A percentile compares a stretch with the other conserved stretches of the same genome.
Evolutionary conservation across 2,888 invertebrate species (phyloP).

Genomic region (Spodoptera exigua): DNA sequence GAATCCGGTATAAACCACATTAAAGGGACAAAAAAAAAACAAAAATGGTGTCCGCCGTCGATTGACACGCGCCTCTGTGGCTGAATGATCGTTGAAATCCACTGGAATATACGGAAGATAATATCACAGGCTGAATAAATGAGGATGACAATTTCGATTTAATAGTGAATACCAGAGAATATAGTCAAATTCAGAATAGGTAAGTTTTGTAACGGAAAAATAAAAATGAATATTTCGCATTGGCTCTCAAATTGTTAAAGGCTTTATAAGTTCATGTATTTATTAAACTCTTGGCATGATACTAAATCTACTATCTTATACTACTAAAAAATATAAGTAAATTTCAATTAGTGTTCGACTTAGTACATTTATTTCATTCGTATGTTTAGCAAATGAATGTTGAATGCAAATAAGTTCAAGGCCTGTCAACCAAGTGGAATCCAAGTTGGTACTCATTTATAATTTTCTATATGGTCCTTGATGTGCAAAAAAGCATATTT

Average conservation of each 20-base stretch:
- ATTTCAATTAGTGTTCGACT: background rate
- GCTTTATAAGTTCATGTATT: too few species aligned
- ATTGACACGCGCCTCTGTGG: conserved; percentile 71
- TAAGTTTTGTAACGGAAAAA: too few species aligned
- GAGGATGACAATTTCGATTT: background rate
- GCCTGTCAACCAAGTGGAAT: conserved; percentile 8
- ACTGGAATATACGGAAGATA: conserved; percentile 28
- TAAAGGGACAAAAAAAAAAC: conserved; percentile 57
- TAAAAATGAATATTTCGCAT: too few species aligned
- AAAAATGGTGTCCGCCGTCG: conserved; percentile 56
- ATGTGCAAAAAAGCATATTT: conserved; percentile 37
- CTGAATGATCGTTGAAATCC: conserved; percentile 53
- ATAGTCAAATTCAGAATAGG: too few species aligned
- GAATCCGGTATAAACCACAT: conserved; percentile 58
- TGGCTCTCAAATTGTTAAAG: too few species aligned
- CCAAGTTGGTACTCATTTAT: conserved; percentile 38
- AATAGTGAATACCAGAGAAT: background rate
- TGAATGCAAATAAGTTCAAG: conserved; percentile 32
- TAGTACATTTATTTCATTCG: background rate
- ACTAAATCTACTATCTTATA: too few species aligned
- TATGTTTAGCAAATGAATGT: conserved; percentile 1
- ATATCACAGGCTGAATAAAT: conserved; percentile 15
- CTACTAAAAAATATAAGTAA: background rate
- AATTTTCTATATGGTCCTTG: conserved; percentile 42
- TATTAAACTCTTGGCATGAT: too few species aligned